Evolutionary conservation across 2,113 vertebrate genomes (phyloP), one percentile per base, ranked within the genome.

Genomic region (Pongo abelii): DNA sequence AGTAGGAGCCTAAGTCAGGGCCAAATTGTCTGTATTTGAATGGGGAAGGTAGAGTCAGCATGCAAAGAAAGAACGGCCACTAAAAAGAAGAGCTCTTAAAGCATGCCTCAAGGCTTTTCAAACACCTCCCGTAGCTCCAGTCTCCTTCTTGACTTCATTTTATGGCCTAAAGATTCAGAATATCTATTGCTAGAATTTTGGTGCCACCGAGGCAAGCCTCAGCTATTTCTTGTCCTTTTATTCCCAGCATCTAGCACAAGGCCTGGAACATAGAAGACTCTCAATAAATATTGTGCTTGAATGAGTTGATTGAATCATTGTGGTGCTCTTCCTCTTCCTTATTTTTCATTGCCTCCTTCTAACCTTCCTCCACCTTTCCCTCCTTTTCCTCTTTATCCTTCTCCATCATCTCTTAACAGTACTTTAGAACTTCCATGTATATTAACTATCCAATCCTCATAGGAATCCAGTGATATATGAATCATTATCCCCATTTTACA

Each of bases 401-500:
- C 16, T 8, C 0, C 22, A 20, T 18, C 74, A 80, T 86, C 48
- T 72, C 27, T 88, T 61, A 57, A 30, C 5, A 52, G 9, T 3
- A 38, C 3, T n/a, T 25, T 64, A 55, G 38, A 77, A 59, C 5
- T 5, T 22, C 12, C 23, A 57, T 16, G 27, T 23, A 6, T 43
- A 57, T 35, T 13, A 84, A 52, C 38, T 59, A 59, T 6, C 20
- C 8, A 75, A 0, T 32, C 20, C 30, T 87, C 46, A 84, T 3
- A 46, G 30, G 69, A 95, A 89, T 25, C 38, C 27, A 78, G 5
- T 13, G 72, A 72, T 40, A 0, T 40, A 52, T 50, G 4, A 11
- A 72, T 89, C 52, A 81, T 74, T 75, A 78, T 3, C 52, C 25
- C 70, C 75, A 43, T 83, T 92, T 92, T 88, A 74, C 14, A 85